Evolutionary conservation across 2,113 vertebrate genomes (phyloP).

Genomic region (human (Homo sapiens)): DNA sequence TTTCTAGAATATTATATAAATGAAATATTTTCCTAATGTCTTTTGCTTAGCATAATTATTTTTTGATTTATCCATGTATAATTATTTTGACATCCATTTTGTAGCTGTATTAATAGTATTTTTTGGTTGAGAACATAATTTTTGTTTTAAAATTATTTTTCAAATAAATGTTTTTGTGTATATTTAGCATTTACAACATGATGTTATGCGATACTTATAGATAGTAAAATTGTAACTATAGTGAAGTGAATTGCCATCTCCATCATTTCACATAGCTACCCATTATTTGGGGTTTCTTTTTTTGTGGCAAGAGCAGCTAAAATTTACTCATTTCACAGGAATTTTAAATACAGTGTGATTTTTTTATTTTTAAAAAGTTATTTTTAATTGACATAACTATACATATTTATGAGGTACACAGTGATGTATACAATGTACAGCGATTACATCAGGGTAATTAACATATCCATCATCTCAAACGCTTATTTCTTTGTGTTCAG

Average conservation of each 20-base stretch:
- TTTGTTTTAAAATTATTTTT: neutral
- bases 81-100: neutral
- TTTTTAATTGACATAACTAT: neutral
- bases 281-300: neutral
- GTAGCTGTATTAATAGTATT: neutral
- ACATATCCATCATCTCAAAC: neutral
- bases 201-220: neutral
- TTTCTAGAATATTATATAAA: neutral
- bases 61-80: neutral
- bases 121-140: neutral
- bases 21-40: neutral
- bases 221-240: neutral
- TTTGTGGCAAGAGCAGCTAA: neutral
- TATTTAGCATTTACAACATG: neutral
- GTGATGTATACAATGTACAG: neutral
- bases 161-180: neutral
- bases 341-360: neutral
- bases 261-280: neutral
- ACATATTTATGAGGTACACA: neutral
- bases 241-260: neutral
- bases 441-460: neutral
- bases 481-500: neutral
- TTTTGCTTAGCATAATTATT: neutral
- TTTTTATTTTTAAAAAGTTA: neutral
- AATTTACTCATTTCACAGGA: neutral